Evolutionary conservation across 2,113 vertebrate genomes (phyloP), one percentile per base, ranked within the genome.

Genomic region (Phyllopteryx taeniolatus): DNA sequence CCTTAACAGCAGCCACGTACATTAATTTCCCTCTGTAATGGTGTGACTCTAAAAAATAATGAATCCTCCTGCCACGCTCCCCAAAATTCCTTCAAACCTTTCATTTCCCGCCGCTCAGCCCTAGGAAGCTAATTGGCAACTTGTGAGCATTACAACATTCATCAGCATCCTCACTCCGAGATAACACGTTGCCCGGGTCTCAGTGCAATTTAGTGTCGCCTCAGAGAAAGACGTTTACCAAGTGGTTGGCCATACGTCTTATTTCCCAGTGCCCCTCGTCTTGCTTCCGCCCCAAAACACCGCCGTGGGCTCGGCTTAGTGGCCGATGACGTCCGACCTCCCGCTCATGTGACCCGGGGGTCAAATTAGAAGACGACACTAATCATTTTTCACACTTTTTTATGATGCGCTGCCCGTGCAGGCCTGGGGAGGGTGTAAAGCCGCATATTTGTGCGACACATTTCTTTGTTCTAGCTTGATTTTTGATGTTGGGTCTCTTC

Each of bases 151-250:
- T 79, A 79, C 79, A 53, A 79, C 86, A 87, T 86, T 89, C 67
- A 86, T 89, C 85, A 81, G 79, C 19, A 12, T 44, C 57, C 63
- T 80, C 70, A 70, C 78, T 74, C 73, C 59, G 71, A 71, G 81
- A 76, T 85, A 89, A 89, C 82, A 79, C 83, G 85, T 80, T 90
- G 86, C 86, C 89, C 1, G 56, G 81, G 89, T 89, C 89, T 90
- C 90, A 72, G 57, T 0, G 73, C 89, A 91, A 91, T 91, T 88
- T 89, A 85, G 74, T 74, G 71, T 77, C 73, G 74, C 70, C 77
- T 81, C 47, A 7, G 42, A 83, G 85, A 86, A 88, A 88, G 79
- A 70, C 60, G 35, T 78, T 89, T 86, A 87, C 80, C 85, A 77
- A 70, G 79, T 75, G 84, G 85, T 78, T 72, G 57, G 70, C 71